These are phyloP conservation scores for Cabera pusaria DNA, from an alignment of 2,888 invertebrate genomes.

Conservation along the genomic window DNA sequence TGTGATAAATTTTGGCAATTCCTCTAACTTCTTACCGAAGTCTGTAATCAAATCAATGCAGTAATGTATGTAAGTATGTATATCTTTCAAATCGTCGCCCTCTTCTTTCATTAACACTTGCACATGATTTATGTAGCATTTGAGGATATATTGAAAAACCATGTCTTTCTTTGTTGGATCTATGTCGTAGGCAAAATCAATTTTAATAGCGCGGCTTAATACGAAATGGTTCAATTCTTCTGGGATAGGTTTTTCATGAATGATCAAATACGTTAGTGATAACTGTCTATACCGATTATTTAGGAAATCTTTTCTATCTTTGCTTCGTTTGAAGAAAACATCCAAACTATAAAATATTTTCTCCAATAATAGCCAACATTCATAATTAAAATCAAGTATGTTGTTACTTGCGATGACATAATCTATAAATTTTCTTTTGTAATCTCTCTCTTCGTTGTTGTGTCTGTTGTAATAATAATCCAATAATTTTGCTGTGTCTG, in stretches of 20 bases:
- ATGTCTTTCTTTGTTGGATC: constrained; percentile 4
- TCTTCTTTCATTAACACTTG: constrained; percentile 1
- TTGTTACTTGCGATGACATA: constrained; percentile 9
- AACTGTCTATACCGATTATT: constrained; percentile 3
- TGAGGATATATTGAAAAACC: constrained; percentile 17
- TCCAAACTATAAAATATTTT: constrained; percentile 20
- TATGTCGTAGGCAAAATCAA: background rate
- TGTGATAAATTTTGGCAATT: constrained; percentile 10
- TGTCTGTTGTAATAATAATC: constrained; percentile 41
- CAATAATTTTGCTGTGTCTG: constrained; percentile 38
- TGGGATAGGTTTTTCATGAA: constrained; percentile 18
- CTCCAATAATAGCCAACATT: constrained; percentile 21
- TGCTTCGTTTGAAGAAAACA: background rate
- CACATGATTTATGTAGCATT: constrained; percentile 6
- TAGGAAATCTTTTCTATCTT: background rate
- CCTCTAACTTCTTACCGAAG: constrained; percentile 17
- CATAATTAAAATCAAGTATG: constrained; percentile 15
- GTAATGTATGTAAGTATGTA: background rate
- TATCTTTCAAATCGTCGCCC: background rate
- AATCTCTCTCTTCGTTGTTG: constrained; percentile 14
- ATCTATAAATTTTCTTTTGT: constrained; percentile 16
- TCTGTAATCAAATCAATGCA: constrained; percentile 10
- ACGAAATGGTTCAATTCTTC: constrained; percentile 5
- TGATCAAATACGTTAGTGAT: constrained; percentile 17
- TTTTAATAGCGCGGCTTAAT: background rate